Evolutionary conservation across 2,113 vertebrate genomes (phyloP), one percentile per base, ranked within the genome.

Genomic region (Pachypanchax playfairii): DNA sequence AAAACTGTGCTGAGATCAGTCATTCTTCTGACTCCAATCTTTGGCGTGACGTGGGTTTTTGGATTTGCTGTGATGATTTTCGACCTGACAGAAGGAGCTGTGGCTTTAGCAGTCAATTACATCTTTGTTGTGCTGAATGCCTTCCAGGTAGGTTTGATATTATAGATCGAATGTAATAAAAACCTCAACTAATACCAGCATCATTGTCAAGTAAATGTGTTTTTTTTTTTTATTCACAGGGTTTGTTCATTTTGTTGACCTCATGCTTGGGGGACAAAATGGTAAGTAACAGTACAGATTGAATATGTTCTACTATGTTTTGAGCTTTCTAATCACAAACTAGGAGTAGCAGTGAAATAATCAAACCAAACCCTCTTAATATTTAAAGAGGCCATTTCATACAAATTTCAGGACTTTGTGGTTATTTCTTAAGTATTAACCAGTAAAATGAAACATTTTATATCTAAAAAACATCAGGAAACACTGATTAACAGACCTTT

Each of bases 21-120:
- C 2, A 18, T 92, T 57, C 68, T 93, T 20, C 69, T 93, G 61
- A 91, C 91, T 2, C 92, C 92, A 2, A 61, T 90, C 39, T 91
- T 93, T 41, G 92, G 91, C 47, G 42, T 88, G 63, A 92, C 91
- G 1, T 93, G 92, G 92, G 5, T 83, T 21, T 77, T 93, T 4
- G 92, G 92, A 38, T 88, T 92, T 31, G 66, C 68, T 18, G 29
- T 87, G 5, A 7, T 82, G 15, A 0, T 1, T 1, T 0, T 88
- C 26, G 91, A 92, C 56, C 77, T 88, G 25, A 80, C 85, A 12
- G 0, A 0, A 1, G 65, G 52, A 42, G 0, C 0, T 0, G 0
- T 14, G 0, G 84, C 59, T 9, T 1, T 4, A 0, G n/a, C 36
- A 14, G 42, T 80, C 51, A 80, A 91, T 38, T 93, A 92, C 5